Evolutionary conservation across 2,113 vertebrate species (phyloP).

Genomic region (Verasper variegatus): DNA sequence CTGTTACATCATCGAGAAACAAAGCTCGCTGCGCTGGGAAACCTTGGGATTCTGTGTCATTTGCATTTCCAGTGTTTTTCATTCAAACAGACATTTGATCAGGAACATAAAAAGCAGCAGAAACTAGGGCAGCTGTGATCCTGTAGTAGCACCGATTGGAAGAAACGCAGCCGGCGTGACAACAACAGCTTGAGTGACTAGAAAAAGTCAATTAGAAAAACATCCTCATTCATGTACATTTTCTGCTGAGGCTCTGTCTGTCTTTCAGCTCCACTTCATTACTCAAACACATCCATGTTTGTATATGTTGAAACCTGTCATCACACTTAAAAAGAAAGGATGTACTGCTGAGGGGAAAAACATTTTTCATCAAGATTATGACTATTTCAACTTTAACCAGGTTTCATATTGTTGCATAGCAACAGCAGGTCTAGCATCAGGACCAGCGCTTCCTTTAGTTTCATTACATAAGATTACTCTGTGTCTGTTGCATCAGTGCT

Average conservation of each 20-base stretch:
- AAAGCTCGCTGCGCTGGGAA: slow-evolving; percentile 22
- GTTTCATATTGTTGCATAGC: slow-evolving; percentile 57
- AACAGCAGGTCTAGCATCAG: slow-evolving; percentile 42
- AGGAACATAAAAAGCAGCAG: slow-evolving; percentile 16
- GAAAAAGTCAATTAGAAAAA: neutral
- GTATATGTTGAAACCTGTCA: slow-evolving; percentile 4
- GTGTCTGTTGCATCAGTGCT: neutral
- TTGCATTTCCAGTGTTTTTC: slow-evolving; percentile 38
- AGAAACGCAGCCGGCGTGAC: neutral
- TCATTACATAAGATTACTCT: slow-evolving; percentile 26
- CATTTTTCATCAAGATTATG: slow-evolving; percentile 33
- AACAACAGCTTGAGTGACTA: neutral
- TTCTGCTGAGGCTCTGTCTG: slow-evolving; percentile 8
- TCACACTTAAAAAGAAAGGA: neutral
- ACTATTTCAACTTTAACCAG: slow-evolving; percentile 37
- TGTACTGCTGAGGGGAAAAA: neutral
- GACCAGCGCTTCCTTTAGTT: slow-evolving; percentile 17
- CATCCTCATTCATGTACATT: neutral
- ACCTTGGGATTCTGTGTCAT: slow-evolving; percentile 28
- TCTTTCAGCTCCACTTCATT: slow-evolving; percentile 5
- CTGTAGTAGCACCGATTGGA: neutral
- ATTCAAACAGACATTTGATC: slow-evolving; percentile 39
- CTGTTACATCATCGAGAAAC: slow-evolving; percentile 27
- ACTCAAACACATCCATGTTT: slow-evolving; percentile 5
- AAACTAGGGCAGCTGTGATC: slow-evolving; percentile 32